Evolutionary conservation across 2,888 invertebrate genomes (phyloP), one percentile per base, ranked within the genome.

Genomic region (Prosapia bicincta): DNA sequence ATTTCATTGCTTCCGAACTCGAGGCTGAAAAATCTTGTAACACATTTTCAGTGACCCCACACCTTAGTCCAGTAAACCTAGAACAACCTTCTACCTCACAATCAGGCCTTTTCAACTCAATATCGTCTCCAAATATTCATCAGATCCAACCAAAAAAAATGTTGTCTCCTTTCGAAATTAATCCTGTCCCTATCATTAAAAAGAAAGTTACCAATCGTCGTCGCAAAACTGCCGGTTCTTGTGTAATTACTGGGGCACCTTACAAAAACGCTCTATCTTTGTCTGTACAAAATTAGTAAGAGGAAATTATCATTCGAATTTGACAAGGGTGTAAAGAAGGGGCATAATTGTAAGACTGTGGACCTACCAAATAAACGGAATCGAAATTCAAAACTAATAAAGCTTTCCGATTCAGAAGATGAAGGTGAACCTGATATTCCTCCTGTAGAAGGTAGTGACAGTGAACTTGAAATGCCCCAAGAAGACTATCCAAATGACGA

Each of bases 161-260:
- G 13, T 38, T 38, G 5, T 28, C 38, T 38, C 9, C 38, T 15
- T 38, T 9, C 38, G 9, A 9, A 38, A 38, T 10, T 38, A 38
- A 10, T 38, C 38, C 38, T 38, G 15, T 38, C 38, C 13, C 9
- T 38, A 13, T 15, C 38, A 38, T 9, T 15, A 38, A 38, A 38
- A 38, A 13, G 13, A 2, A 13, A 81, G 80, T 79, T 82, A 72
- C 38, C 13, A 9, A 9, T 38, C n/a, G n/a, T n/a, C n/a, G n/a
- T n/a, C n/a, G n/a, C n/a, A n/a, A n/a, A n/a, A n/a, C n/a, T n/a
- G n/a, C n/a, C n/a, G n/a, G n/a, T n/a, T n/a, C n/a, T n/a, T n/a
- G n/a, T n/a, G n/a, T n/a, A n/a, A n/a, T n/a, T n/a, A n/a, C n/a
- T n/a, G n/a, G n/a, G n/a, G n/a, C n/a, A n/a, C n/a, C n/a, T n/a